Evolutionary conservation across 2,888 invertebrate genomes (phyloP).

Genomic region (Mellilla xanthometata): DNA sequence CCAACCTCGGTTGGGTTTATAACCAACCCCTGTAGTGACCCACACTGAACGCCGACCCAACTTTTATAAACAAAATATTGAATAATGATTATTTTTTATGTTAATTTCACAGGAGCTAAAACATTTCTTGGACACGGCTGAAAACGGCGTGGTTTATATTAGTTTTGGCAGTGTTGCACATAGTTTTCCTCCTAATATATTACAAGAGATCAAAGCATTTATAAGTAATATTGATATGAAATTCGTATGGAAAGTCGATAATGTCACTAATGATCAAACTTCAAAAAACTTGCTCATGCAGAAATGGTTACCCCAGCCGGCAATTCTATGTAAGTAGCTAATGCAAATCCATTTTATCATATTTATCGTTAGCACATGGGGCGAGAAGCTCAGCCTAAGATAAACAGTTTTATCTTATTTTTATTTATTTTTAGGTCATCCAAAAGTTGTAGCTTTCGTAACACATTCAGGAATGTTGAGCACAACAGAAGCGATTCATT

Average conservation of each 20-base stretch:
- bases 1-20: too few relatives aligned
- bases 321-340: constrained; percentile 84
- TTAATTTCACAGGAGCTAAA: constrained; percentile 29
- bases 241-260: constrained; percentile 89
- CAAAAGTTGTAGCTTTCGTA: constrained; percentile 74
- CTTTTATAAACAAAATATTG: too few relatives aligned
- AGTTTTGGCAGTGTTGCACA: constrained; percentile 88
- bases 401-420: not conserved
- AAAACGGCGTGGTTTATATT: constrained; percentile 85
- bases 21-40: too few relatives aligned
- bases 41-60: too few relatives aligned
- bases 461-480: constrained; percentile 79
- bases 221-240: constrained; percentile 66
- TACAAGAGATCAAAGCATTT: constrained; percentile 75
- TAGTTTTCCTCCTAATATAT: constrained; percentile 80
- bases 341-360: too few relatives aligned
- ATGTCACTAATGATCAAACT: constrained; percentile 79
- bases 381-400: too few relatives aligned
- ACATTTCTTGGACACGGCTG: constrained; percentile 82
- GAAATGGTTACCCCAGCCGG: constrained; percentile 88
- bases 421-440: constrained; percentile 60
- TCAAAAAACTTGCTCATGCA: constrained; percentile 84
- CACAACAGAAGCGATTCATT: constrained; percentile 71
- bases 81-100: not conserved
- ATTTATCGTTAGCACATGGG: too few relatives aligned